Conservation (phyloP, 1,140 invertebrate species). For the Drosophila pectinifera region DNA sequence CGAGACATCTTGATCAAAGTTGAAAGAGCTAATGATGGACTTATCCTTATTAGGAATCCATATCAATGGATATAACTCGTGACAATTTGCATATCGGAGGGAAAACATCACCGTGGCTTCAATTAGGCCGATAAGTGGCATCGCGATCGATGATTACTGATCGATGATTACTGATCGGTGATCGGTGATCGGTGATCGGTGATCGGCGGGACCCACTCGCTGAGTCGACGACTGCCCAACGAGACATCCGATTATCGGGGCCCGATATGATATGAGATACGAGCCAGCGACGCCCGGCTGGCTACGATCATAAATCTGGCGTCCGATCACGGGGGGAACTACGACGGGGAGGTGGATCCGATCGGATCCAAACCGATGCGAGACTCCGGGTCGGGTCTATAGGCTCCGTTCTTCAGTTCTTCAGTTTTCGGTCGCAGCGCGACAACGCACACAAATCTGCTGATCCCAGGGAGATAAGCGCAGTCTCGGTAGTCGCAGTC, state of each 20-base stretch:
- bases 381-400: slow-evolving; percentile 7
- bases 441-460: slow-evolving; percentile 67
- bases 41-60: neutral
- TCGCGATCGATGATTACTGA: slow-evolving; percentile 4
- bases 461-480: slow-evolving; percentile 72
- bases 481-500: slow-evolving; percentile 41
- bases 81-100: too few relatives aligned
- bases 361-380: neutral
- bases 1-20: too few relatives aligned
- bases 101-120: slow-evolving; percentile 3
- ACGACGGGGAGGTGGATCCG: slow-evolving; percentile 2
- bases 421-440: slow-evolving; percentile 23
- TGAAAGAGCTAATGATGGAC: neutral
- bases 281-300: slow-evolving; percentile 44
- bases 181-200: neutral
- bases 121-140: slow-evolving; percentile 19
- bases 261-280: slow-evolving; percentile 72
- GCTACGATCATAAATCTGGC: slow-evolving; percentile 75
- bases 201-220: slow-evolving; percentile 12
- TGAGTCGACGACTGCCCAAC: slow-evolving; percentile 33
- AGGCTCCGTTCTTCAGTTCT: slow-evolving; percentile 14
- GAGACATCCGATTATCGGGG: slow-evolving; percentile 57
- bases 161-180: too few relatives aligned
- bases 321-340: slow-evolving; percentile 33
- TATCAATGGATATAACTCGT: too few relatives aligned